These are phyloP conservation scores for Psilopogon haemacephalus DNA, from an alignment of 2,113 vertebrate species.

Conservation along the genomic window DNA sequence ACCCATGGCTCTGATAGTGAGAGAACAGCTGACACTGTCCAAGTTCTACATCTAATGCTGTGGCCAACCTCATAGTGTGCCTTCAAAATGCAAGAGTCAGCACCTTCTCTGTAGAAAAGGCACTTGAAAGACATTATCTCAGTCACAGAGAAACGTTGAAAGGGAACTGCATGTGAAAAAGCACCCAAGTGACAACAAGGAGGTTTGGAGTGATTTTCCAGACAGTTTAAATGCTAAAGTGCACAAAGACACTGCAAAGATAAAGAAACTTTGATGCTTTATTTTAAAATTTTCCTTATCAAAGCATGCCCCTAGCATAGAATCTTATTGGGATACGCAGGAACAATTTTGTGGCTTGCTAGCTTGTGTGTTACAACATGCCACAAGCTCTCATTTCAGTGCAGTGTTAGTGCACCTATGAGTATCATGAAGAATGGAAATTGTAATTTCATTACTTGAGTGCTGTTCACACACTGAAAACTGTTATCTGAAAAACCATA, in stretches of 20 bases:
- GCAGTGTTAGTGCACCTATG: not conserved
- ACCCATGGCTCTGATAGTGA: not conserved
- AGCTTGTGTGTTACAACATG: not conserved
- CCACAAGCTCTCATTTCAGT: not conserved
- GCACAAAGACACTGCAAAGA: not conserved
- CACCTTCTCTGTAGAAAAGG: not conserved
- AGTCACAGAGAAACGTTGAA: not conserved
- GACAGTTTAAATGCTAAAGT: not conserved
- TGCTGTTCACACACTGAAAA: not conserved
- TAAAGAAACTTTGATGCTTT: not conserved
- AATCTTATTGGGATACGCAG: not conserved
- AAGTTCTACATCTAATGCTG: not conserved
- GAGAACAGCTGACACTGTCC: not conserved
- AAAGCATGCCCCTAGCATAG: not conserved
- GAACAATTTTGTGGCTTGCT: not conserved
- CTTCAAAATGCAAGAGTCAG: not conserved
- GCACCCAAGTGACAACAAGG: not conserved
- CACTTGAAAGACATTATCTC: not conserved
- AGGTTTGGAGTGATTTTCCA: not conserved
- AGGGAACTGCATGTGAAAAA: not conserved
- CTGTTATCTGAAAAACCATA: not conserved
- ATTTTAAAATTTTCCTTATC: not conserved
- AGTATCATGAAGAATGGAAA: not conserved
- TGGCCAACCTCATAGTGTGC: not conserved
- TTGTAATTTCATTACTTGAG: not conserved